Evolutionary conservation across 2,113 vertebrate genomes (phyloP).

Genomic region (Athene cunicularia): DNA sequence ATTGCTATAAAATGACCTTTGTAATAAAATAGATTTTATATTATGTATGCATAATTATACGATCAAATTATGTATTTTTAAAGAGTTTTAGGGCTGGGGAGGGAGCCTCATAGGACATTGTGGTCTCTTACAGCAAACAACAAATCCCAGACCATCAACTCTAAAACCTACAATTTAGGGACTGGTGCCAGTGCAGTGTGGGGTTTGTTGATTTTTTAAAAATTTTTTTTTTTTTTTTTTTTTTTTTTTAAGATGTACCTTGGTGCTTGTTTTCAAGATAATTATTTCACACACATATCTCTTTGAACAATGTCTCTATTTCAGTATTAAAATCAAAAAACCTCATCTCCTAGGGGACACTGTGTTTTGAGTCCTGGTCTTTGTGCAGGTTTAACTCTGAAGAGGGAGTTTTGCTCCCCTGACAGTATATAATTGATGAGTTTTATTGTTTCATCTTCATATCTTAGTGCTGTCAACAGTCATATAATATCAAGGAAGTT

Average conservation of each 20-base stretch:
- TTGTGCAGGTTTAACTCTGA: not conserved
- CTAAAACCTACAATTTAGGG: rapidly evolving
- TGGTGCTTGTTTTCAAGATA: not conserved
- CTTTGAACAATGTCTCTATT: not conserved
- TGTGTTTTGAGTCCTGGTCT: not conserved
- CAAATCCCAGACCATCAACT: not conserved
- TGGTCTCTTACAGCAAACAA: not conserved
- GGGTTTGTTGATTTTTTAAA: not conserved
- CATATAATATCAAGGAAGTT: not conserved
- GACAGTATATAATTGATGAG: not conserved
- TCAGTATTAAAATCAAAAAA: not conserved
- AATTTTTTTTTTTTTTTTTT: no score
- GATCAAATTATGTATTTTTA: not conserved
- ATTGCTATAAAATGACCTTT: not conserved
- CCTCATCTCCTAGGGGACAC: not conserved
- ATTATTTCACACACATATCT: not conserved
- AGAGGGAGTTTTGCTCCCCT: not conserved
- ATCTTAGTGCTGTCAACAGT: not conserved
- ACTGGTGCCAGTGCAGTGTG: rapidly evolving
- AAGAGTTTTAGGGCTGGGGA: not conserved
- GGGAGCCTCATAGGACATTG: not conserved
- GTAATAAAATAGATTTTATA: not conserved
- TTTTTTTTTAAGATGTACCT: not conserved
- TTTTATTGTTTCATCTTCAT: not conserved
- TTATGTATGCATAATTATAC: not conserved